Conservation (phyloP, 2,113 vertebrate genomes). For the Hippoglossus stenolepis region DNA sequence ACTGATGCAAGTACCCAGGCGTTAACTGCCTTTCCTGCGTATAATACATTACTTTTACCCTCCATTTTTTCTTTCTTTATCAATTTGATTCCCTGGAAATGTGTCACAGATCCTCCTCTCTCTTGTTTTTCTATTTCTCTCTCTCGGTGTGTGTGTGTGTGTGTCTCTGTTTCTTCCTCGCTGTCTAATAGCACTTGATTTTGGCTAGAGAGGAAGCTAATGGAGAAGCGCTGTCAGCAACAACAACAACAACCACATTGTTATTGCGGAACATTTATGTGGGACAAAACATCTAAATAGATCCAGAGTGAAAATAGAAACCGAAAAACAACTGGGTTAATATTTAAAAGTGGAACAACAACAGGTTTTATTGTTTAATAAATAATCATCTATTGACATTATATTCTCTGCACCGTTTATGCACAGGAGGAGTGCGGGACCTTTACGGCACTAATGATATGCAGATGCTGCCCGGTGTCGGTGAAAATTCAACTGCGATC, state of each 20-base stretch:
- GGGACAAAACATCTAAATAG: slow-evolving; percentile 57
- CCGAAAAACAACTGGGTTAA: neutral
- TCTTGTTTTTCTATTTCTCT: slow-evolving; percentile 14
- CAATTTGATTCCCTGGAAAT: slow-evolving; percentile 38
- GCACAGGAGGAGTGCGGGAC: slow-evolving; percentile 37
- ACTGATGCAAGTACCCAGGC: slow-evolving; percentile 26
- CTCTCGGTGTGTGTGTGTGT: neutral
- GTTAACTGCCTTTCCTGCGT: slow-evolving; percentile 1
- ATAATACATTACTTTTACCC: slow-evolving; percentile 1
- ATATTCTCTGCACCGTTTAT: neutral
- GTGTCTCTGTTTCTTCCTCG: slow-evolving; percentile 17
- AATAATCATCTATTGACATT: slow-evolving; percentile 8
- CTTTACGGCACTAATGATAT: slow-evolving; percentile 46
- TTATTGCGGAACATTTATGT: slow-evolving; percentile 56
- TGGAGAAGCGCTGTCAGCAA: slow-evolving; percentile 38
- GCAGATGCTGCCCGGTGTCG: slow-evolving; percentile 53
- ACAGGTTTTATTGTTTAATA: slow-evolving; percentile 17
- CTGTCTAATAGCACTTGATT: slow-evolving; percentile 57
- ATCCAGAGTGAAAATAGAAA: slow-evolving; percentile 35
- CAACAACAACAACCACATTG: slow-evolving; percentile 53
- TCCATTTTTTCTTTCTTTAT: slow-evolving; percentile 14
- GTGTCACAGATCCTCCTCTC: slow-evolving; percentile 32
- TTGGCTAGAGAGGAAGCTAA: slow-evolving; percentile 34
- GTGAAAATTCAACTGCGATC: slow-evolving; percentile 56
- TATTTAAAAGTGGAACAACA: neutral